Evolutionary conservation across 2,888 invertebrate species (phyloP).

Genomic region (Rhimphoctona megacephalus): DNA sequence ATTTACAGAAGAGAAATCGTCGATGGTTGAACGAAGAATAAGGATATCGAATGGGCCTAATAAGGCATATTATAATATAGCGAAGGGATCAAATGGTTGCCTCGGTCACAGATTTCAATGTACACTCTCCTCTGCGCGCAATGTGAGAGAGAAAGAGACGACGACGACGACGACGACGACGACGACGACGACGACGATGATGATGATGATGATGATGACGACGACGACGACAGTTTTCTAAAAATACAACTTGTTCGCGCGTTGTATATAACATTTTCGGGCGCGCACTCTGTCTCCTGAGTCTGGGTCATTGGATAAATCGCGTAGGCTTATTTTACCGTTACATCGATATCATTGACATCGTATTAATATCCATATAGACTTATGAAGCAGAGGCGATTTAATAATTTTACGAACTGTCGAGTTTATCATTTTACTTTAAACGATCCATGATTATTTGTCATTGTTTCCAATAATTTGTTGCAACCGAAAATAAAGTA

Average conservation of each 20-base stretch:
- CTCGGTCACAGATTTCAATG: conserved; percentile 54
- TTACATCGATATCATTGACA: conserved; percentile 22
- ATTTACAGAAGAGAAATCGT: background rate
- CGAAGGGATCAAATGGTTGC: conserved; percentile 41
- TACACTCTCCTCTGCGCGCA: conserved; percentile 39
- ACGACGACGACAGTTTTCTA: conserved; percentile 45
- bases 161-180: no score
- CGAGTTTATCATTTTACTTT: no score
- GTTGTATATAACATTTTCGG: conserved; percentile 62
- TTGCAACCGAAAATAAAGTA: no score
- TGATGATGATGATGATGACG: no score
- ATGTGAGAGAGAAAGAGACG: conserved; percentile 36
- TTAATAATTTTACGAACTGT: background rate
- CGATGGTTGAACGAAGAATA: background rate
- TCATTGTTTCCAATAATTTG: no score
- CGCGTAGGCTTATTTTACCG: conserved; percentile 12
- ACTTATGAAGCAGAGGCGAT: background rate
- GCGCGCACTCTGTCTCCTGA: conserved; percentile 42
- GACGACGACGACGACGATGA: no score
- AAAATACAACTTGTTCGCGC: conserved; percentile 55
- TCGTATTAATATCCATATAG: background rate
- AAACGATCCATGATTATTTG: no score
- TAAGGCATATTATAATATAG: background rate
- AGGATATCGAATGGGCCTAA: conserved; percentile 17
- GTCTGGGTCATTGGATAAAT: conserved; percentile 66